Evolutionary conservation across 1,140 invertebrate species (phyloP), one percentile per base, ranked within the genome.

Genomic region (Bombus cullumanus): DNA sequence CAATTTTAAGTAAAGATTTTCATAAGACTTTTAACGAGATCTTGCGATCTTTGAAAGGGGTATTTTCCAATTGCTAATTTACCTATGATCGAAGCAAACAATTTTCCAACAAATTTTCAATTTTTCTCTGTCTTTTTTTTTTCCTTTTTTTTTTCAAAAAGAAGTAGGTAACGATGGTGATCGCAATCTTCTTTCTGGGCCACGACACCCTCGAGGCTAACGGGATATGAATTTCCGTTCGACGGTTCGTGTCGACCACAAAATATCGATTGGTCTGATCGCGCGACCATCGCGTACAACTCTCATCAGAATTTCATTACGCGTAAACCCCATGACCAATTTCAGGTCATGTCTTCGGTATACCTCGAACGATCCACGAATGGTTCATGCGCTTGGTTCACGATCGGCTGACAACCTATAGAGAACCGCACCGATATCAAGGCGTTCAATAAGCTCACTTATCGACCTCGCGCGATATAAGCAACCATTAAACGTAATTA

Each of bases 261-360:
- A 89, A 90, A 89, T 89, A 53, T 53, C 47, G 47, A 53, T 53
- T 53, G 47, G 47, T 53, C 47, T 41, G 86, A 89, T 87, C 88
- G 76, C 68, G 80, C 43, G 53, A 57, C 83, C 86, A 62, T 59
- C 43, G 43, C 71, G 84, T 85, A 86, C 86, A 73, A 83, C 72
- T 88, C 66, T 81, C 71, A 88, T 90, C 81, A 88, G 89, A 88
- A 91, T 91, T 91, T 86, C 89, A 90, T 91, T 90, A 90, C 72
- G 87, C 83, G 86, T 87, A 90, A 88, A 91, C 84, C 79, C 74
- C 74, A 79, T 71, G 84, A 84, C 72, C 90, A 90, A 90, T 88
- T 90, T 86, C 84, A 86, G 73, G 57, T 73, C 71, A 25, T 87
- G 85, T 78, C 86, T 85, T 86, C 72, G 88, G 85, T 83, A 74